Base-by-base conservation (phyloP, 2,888 invertebrate species). In the Dugesia japonica region DNA sequence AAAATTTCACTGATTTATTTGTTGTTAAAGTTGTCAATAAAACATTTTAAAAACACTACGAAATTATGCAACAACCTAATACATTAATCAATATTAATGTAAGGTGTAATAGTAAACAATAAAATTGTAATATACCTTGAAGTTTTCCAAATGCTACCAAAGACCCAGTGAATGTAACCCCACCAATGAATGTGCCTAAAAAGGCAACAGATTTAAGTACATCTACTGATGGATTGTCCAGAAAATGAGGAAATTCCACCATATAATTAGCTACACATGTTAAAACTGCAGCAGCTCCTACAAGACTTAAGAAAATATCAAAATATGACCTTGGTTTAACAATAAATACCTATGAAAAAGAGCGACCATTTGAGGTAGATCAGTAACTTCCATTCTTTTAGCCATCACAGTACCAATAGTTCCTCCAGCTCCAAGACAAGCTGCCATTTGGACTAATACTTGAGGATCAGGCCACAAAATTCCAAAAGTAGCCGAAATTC, bases 91-190 rank as follows among this genome's bases (percentile, higher is more conserved):
- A n/a, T n/a, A n/a, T n/a, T n/a, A n/a, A n/a, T n/a, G n/a, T n/a
- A n/a, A n/a, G n/a, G n/a, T n/a, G n/a, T n/a, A n/a, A n/a, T n/a
- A n/a, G n/a, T n/a, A n/a, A 38, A 38, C 38, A 38, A 71, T 17
- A 26, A 31, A 23, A 33, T 56, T 78, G n/a, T n/a, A n/a, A n/a
- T n/a, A 78, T 79, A 85, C 86, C 87, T 85, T 92, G 92, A 72
- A 92, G 88, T 86, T 92, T 92, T 79, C 91, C 92, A 84, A 92
- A 92, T 17, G 92, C 92, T 78, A 92, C 89, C 72, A 92, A 85
- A 0, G 91, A 91, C 1, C 92, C 92, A 80, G 90, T 91, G 86
- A 92, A 92, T 1, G 92, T 92, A 74, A 92, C 90, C 72, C 92
- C 92, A 78, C 92, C 92, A 81, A 92, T 92, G 85, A 89, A 91